These are phyloP conservation scores for Procambarus clarkii DNA, from an alignment of 1,140 invertebrate genomes.

Conservation along the genomic window DNA sequence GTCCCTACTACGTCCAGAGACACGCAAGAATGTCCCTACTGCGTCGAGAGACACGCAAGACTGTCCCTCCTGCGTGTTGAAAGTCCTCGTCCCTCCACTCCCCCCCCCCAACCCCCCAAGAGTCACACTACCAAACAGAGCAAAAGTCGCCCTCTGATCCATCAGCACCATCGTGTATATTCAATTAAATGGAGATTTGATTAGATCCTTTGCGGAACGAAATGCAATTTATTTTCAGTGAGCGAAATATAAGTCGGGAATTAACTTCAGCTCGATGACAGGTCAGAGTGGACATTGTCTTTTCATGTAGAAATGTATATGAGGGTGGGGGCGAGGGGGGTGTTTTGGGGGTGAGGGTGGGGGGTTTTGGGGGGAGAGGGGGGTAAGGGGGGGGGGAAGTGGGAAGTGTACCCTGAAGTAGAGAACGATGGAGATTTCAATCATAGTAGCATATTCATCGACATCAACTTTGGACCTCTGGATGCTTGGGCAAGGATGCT, in stretches of 20 bases:
- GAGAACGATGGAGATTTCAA: too few relatives aligned
- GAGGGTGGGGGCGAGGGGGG: neutral
- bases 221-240: slow-evolving; percentile 1
- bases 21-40: too few relatives aligned
- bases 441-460: too few relatives aligned
- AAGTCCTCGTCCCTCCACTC: neutral
- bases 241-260: slow-evolving; percentile 6
- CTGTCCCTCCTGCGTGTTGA: too few relatives aligned
- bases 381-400: neutral
- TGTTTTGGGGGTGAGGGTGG: neutral
- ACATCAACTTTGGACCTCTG: too few relatives aligned
- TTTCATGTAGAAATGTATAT: neutral
- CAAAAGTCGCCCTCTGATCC: neutral
- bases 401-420: too few relatives aligned
- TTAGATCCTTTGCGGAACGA: slow-evolving; percentile 13
- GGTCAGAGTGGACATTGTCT: neutral
- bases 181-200: slow-evolving; percentile 21
- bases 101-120: too few relatives aligned
- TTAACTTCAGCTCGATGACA: neutral
- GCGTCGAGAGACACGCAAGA: too few relatives aligned
- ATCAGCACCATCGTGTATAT: neutral
- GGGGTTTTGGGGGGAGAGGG: neutral
- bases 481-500: too few relatives aligned
- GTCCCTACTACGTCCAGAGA: too few relatives aligned
- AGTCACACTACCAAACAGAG: neutral